Conservation (phyloP, 53 echinoderm and acorn worm genomes). For the Temnopleurus reevesii region DNA sequence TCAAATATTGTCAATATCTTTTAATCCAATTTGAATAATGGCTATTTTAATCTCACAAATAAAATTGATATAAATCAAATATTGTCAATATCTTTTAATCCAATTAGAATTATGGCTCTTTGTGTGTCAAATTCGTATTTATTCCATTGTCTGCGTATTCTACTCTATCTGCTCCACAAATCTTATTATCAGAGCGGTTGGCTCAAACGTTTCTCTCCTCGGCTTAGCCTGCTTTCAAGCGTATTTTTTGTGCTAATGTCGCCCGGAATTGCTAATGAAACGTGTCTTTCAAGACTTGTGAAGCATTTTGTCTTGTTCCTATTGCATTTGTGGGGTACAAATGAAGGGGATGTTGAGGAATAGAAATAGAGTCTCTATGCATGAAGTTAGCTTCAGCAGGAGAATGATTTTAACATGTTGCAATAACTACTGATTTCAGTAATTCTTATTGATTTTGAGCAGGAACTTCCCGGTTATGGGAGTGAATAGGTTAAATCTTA, state of each 20-base stretch:
- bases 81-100: background rate
- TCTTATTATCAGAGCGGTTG: conserved; percentile 18
- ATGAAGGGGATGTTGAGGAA: no score
- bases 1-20: no score
- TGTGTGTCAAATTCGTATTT: background rate
- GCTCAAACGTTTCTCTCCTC: conserved; percentile 15
- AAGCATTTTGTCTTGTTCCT: background rate
- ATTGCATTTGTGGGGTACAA: background rate
- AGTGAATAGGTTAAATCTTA: no score
- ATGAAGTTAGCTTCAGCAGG: no score
- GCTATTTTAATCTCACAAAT: background rate
- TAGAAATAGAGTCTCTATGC: no score
- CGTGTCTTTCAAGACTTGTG: conserved; percentile 7
- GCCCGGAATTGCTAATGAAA: background rate
- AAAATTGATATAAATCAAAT: conserved; percentile 40
- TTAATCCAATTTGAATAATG: background rate
- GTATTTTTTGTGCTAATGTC: background rate
- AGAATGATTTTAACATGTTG: no score
- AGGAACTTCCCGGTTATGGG: no score
- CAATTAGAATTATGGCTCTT: conserved; percentile 19
- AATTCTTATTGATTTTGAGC: no score
- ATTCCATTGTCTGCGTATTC: background rate
- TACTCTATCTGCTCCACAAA: conserved; percentile 24
- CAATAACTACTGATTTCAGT: no score
- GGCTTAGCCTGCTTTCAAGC: background rate